Evolutionary conservation across 2,797 vertebrate genomes (phyloP), one percentile per base, ranked within the genome.

Genomic region (Takifugu rubripes): DNA sequence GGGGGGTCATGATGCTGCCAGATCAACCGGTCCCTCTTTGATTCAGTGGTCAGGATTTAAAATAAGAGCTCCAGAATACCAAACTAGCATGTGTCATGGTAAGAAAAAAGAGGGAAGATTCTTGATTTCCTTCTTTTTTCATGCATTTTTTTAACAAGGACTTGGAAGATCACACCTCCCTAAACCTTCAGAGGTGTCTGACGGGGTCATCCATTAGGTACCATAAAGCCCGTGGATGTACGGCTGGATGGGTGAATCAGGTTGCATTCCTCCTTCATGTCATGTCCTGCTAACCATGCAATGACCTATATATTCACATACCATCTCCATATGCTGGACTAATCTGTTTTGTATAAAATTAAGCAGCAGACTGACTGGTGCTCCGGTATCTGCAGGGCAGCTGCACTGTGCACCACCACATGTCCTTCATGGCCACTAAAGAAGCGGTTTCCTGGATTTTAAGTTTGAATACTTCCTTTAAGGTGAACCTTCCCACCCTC

Each of bases 321-420:
- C 68, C 71, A 78, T 57, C 71, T 72, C 79, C 82, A 87, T 83
- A 83, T 86, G 87, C 56, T 75, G 14, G 5, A 69, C 52, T 76
- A 58, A 62, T 64, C 36, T 40, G 12, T 40, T 40, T 40, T 40
- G 36, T 40, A 46, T 21, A 46, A 8, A 9, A 46, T 46, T n/a
- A 21, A 46, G 17, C 36, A 40, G 36, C 12, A 12, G 36, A 3
- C 36, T 40, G 14, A 12, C 36, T 40, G 36, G 36, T 40, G 14
- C 36, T 40, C 36, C 36, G 14, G 2, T 11, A 10, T 40, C 36
- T 40, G 12, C 36, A 40, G 36, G 21, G 21, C 14, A 14, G 12
- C 36, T 40, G 56, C 62, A 59, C 62, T 3, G 31, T 58, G 59
- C 64, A 49, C 60, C 49, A 55, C 50, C 73, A 45, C 52, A 52